phyloP scores from a whole-genome alignment of 1,140 invertebrate species.

The Drosophila simulans region DNA sequence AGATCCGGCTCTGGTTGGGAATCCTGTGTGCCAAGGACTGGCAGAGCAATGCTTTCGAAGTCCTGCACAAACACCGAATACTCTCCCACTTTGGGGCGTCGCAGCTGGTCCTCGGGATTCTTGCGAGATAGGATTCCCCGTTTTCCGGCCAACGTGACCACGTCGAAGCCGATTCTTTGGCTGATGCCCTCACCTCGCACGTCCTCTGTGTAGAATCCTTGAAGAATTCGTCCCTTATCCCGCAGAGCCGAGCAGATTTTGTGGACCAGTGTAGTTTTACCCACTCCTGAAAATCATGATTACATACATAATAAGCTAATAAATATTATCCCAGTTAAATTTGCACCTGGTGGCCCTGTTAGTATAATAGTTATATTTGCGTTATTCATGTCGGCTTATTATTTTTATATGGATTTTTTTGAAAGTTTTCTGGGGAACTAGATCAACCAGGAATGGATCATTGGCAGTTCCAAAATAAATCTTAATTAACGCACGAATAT shows the following conservation, averaged over 20 bases:
- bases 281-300: constrained; percentile 33
- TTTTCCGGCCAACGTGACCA: constrained; percentile 41
- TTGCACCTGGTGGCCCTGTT: constrained; percentile 56
- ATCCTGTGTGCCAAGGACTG: constrained; percentile 1
- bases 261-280: constrained; percentile 60
- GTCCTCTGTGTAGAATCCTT: constrained; percentile 68
- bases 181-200: constrained; percentile 17
- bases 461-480: background rate
- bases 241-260: constrained; percentile 39
- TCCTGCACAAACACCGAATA: constrained; percentile 60
- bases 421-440: constrained; percentile 2
- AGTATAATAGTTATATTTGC: constrained; percentile 30
- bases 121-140: constrained; percentile 51
- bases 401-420: background rate
- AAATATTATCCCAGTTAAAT: background rate
- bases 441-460: constrained; percentile 34
- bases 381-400: constrained; percentile 33
- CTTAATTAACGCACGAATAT: no score
- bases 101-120: background rate
- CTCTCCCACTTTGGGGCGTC: constrained; percentile 57
- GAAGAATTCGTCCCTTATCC: constrained; percentile 2
- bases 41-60: constrained; percentile 52
- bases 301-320: background rate
- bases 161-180: constrained; percentile 63
- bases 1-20: background rate